Base-by-base conservation (phyloP, 2,888 invertebrate species). In the Torymus aiolomorphi region DNA sequence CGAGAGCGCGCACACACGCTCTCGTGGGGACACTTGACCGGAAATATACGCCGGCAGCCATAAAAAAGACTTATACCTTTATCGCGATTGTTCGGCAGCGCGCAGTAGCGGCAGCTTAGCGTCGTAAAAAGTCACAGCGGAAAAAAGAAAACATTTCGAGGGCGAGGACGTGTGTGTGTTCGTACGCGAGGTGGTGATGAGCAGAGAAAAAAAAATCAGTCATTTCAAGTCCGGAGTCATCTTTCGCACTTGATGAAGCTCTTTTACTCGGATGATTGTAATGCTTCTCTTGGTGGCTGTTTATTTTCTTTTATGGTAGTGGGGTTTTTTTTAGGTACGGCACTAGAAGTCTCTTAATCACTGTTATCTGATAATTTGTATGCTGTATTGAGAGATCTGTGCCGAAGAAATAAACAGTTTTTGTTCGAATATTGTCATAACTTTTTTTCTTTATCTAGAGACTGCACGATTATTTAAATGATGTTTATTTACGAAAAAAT, bases 1-100 rank as follows among this genome's bases (percentile, higher is more conserved):
- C 56, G 20, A n/a, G 54, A 73, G 73, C 42, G 49, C 51, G 5
- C 72, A 24, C 42, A 49, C 49, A n/a, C n/a, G n/a, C 31, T 42
- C 49, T 87, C 86, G 84, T 82, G 87, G 88, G 88, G 85, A 87
- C 87, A 86, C 87, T 89, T 87, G 85, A 86, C 88, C 88, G 87
- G 85, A 89, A 87, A 88, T 87, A 86, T 82, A 76, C 62, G 82
- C 57, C 31, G 83, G 82, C 83, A 76, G 82, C 83, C 83, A 85
- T 86, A 87, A 88, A 88, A 86, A 85, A 87, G 87, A 87, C 85
- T 86, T 87, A 85, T 86, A 84, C 83, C 84, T 83, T 81, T 83
- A 83, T 85, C 83, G 82, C 83, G 84, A 85, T 83, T 83, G 82
- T 84, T 83, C 83, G 81, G 62, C 14, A 51, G 57, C 31, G 18